Evolutionary conservation across 2,797 vertebrate species (phyloP), one percentile per base, ranked within the genome.

Genomic region (Cygnus olor): DNA sequence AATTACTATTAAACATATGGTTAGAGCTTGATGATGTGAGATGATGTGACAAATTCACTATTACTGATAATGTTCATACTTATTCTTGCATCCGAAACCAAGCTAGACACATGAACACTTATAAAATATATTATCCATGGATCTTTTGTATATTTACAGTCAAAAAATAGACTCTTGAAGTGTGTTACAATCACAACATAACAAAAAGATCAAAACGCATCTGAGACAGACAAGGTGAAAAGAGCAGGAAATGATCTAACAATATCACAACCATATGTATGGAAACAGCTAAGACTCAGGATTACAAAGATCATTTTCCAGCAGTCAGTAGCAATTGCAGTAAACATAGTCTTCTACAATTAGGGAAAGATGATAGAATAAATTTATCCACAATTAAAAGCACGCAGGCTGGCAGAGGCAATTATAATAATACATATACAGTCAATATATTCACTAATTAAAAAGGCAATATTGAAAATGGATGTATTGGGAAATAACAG

Each of bases 381-480:
- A 89, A 96, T 95, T 88, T 81, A 94, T 85, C 74, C 78, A 87
- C 71, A 96, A 96, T 95, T 96, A 94, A 93, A 97, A 90, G 71
- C 80, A 87, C 72, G 80, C 32, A 91, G 80, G 61, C 69, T 96
- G 88, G 78, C 45, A 90, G 63, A 81, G 13, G 27, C 38, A 93
- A 92, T 95, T 96, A 94, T 87, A 92, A 88, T 94, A 94, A 94
- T 92, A 96, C 71, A 82, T 85, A 94, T 94, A 90, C 76, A 94
- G 93, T 96, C 91, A 90, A 93, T 94, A 94, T 94, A 96, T 90
- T 95, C 84, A 69, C 85, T 96, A 96, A 96, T 96, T 96, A 97
- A 96, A 96, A 94, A 78, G 74, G 85, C 86, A 94, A 94, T 72
- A 90, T 56, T 69, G 95, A 94, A 93, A 85, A 95, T 96, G 78